Evolutionary conservation across 2,113 vertebrate genomes (phyloP), one percentile per base, ranked within the genome.

Genomic region (Hucho hucho): DNA sequence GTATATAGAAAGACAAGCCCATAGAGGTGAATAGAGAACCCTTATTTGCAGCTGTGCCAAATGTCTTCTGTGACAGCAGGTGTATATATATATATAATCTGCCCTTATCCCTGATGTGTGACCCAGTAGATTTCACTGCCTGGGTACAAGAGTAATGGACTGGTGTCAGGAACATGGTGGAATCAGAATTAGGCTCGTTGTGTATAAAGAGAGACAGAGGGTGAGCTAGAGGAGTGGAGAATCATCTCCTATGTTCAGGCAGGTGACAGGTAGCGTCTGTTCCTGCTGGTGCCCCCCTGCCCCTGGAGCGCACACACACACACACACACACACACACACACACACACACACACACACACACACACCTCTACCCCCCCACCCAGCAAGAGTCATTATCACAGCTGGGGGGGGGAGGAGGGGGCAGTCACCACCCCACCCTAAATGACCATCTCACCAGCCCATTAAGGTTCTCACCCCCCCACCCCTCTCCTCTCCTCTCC

Each of bases 371-470:
- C 78, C 82, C 77, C 47, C 65, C 74, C 69, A 78, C 86, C 78
- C 86, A 88, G 87, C 86, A 84, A 87, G 87, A 86, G 68, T 80
- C 79, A 70, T 79, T 70, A 76, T 69, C 22, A 53, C 81, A 46
- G 65, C 64, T 81, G 78, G 73, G 83, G 67, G 46, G 43, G 56
- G 22, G 71, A n/a, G 25, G 64, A 0, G 29, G 11, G 77, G 79
- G 66, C 69, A 76, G 73, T 86, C 78, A 81, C 83, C 85, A 79
- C 83, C 37, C 61, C 83, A 20, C 76, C 85, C 85, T 87, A 80
- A 87, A 88, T 85, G 56, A 85, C 81, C 79, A 70, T 77, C 65
- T 74, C 59, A 75, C 64, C 75, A 28, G 56, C 49, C 73, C 68
- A 85, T 87, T 83, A 81, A 81, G 74, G 73, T 82, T 75, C n/a